Conservation (phyloP, 2,888 invertebrate genomes). For the Agrotis exclamationis region DNA sequence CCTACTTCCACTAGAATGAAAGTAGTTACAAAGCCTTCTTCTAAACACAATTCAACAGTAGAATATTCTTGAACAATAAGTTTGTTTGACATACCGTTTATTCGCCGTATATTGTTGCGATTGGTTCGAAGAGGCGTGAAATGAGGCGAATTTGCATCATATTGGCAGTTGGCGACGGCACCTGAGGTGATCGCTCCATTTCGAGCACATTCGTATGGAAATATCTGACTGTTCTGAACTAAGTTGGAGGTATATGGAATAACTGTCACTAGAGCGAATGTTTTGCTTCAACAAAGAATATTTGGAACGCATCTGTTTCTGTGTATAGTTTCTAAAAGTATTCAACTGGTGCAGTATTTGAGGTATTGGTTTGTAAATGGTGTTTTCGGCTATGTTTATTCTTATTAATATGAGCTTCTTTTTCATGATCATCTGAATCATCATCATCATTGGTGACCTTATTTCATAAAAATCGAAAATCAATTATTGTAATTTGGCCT, state of each 20-base stretch:
- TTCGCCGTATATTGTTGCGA: conserved; percentile 48
- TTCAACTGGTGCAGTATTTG: neutral
- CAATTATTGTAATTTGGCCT: too few relatives aligned
- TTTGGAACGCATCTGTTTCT: conserved; percentile 13
- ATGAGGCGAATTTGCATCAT: conserved; percentile 70
- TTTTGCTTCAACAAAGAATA: conserved; percentile 11
- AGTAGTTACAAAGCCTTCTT: conserved; percentile 10
- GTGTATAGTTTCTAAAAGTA: conserved; percentile 4
- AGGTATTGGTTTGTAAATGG: neutral
- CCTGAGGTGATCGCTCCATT: conserved; percentile 58
- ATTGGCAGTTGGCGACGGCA: conserved; percentile 62
- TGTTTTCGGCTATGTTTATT: too few relatives aligned
- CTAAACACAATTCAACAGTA: conserved; percentile 1
- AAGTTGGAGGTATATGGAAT: conserved; percentile 12
- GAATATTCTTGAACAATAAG: conserved; percentile 35
- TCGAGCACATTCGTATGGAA: conserved; percentile 65
- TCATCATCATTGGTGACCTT: too few relatives aligned
- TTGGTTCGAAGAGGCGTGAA: conserved; percentile 49
- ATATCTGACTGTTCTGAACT: conserved; percentile 42
- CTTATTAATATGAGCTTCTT: too few relatives aligned
- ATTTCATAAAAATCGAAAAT: too few relatives aligned
- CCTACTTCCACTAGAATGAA: conserved; percentile 27
- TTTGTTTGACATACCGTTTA: conserved; percentile 63
- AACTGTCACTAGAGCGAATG: neutral
- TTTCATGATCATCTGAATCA: too few relatives aligned